Evolutionary conservation across 1,140 invertebrate species (phyloP).

Genomic region (Penaeus japonicus): DNA sequence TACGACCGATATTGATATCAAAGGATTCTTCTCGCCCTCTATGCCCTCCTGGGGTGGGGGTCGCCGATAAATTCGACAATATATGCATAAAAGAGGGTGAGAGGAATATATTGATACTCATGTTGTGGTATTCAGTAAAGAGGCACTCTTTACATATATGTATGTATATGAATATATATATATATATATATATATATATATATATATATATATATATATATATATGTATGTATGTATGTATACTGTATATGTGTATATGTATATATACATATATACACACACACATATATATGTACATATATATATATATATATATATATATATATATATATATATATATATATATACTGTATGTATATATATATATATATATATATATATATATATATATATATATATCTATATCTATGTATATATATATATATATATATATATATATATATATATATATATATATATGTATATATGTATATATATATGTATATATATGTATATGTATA

Average conservation of each 20-base stretch:
- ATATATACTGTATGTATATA: not conserved
- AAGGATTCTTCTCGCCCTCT: too few species aligned
- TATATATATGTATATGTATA: not conserved
- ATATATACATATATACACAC: not conserved
- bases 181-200: not conserved
- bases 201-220: not conserved
- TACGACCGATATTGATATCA: too few species aligned
- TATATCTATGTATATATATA: not conserved
- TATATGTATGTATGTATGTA: not conserved
- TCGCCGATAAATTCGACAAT: too few species aligned
- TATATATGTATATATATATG: not conserved
- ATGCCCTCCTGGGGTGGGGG: too few species aligned
- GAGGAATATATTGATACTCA: not conserved
- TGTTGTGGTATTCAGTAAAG: not conserved
- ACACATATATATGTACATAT: not conserved
- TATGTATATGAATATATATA: not conserved
- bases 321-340: not conserved
- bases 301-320: not conserved
- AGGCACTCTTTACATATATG: not conserved
- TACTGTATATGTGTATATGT: not conserved
- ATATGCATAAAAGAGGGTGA: too few species aligned
- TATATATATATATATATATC: not conserved
- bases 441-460: conserved; percentile 1
- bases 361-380: not conserved
- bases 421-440: conserved; percentile 6